A percentile compares a stretch with the other conserved stretches of the same genome.
phyloP scores from a whole-genome alignment of 2,113 vertebrate species.

The Corvus cornix region DNA sequence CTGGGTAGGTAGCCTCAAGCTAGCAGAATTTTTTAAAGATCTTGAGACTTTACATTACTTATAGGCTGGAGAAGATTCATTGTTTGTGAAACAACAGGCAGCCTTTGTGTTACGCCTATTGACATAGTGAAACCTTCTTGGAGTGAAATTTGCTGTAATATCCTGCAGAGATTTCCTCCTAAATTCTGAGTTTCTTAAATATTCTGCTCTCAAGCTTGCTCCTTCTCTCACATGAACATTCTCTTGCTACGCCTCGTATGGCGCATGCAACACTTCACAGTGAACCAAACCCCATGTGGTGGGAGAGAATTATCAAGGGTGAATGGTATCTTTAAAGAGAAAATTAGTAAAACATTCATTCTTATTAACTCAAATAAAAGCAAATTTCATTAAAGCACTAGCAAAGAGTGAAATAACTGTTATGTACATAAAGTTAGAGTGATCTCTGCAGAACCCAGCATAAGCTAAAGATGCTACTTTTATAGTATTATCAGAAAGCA shows the following conservation, averaged over 20 bases:
- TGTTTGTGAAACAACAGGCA: constrained; percentile 53
- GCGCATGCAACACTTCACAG: not conserved
- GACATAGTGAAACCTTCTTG: constrained; percentile 17
- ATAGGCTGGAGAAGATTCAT: constrained; percentile 51
- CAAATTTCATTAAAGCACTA: not conserved
- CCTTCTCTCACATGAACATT: not conserved
- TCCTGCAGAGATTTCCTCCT: not conserved
- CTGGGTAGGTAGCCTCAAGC: constrained; percentile 63
- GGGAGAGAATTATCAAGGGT: constrained; percentile 3
- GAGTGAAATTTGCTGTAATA: constrained; percentile 38
- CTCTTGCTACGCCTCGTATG: rapidly evolving
- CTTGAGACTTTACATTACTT: constrained; percentile 62
- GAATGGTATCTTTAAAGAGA: not conserved
- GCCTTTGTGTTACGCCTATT: not conserved
- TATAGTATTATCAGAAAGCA: not conserved
- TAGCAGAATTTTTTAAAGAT: constrained; percentile 45
- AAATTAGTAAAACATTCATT: constrained; percentile 34
- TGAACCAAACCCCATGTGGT: not conserved
- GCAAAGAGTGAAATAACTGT: not conserved
- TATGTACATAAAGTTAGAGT: not conserved
- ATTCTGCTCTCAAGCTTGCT: not conserved
- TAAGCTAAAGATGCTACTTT: not conserved
- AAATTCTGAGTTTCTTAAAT: not conserved
- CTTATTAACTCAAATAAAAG: constrained; percentile 15
- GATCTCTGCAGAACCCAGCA: not conserved